Conservation (phyloP, 2,113 vertebrate species). For the Vanacampus margaritifer region DNA sequence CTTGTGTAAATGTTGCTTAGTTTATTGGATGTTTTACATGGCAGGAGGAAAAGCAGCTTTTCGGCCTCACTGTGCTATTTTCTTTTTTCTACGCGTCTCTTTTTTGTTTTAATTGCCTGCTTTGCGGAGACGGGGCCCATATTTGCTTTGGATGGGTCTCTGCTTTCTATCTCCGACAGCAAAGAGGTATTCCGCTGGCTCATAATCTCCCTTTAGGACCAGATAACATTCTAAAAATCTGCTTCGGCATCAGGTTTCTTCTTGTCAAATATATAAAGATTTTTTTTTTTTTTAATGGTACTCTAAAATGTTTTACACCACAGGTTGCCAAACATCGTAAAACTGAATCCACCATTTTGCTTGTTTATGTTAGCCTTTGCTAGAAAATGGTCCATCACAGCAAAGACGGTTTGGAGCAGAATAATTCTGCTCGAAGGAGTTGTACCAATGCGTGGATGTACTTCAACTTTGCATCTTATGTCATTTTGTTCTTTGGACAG, state of each 20-base stretch:
- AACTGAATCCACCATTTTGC: background rate
- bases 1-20: background rate
- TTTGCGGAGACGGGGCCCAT: background rate
- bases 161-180: constrained; percentile 8
- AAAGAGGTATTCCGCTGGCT: constrained; percentile 5
- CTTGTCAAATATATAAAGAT: background rate
- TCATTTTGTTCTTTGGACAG: no score
- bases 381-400: no score
- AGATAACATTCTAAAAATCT: constrained; percentile 9
- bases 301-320: background rate
- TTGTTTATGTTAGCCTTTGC: no score
- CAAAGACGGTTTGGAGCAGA: background rate
- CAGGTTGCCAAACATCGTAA: background rate
- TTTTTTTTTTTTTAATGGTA: background rate
- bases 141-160: constrained; percentile 5
- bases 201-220: background rate
- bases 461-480: no score
- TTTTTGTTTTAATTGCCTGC: constrained; percentile 1
- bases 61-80: background rate
- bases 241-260: background rate
- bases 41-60: background rate
- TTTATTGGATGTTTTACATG: constrained; percentile 6
- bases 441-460: no score
- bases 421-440: no score
- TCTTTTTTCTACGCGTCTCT: background rate